These are phyloP conservation scores for Pachypsylla venusta DNA, from an alignment of 1,140 invertebrate genomes.

Conservation along the genomic window DNA sequence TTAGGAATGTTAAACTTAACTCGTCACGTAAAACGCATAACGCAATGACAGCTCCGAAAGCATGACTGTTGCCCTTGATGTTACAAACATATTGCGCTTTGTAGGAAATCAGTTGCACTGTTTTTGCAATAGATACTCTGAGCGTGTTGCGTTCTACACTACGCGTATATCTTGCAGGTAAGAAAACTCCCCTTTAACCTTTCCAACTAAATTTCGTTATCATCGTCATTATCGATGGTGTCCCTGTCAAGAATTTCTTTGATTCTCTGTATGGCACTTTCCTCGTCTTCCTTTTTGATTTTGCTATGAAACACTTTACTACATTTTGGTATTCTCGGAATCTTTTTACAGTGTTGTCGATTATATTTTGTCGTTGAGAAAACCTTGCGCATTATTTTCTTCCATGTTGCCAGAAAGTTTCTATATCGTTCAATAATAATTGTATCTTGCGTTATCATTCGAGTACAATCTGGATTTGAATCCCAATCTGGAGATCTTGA, in stretches of 20 bases:
- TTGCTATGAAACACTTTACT: background rate
- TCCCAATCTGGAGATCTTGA: background rate
- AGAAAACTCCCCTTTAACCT: too few relatives aligned
- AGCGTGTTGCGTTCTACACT: too few relatives aligned
- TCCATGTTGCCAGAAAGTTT: conserved; percentile 1
- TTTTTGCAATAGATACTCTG: too few relatives aligned
- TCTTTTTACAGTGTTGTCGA: conserved; percentile 3
- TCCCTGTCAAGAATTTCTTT: background rate
- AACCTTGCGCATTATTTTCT: background rate
- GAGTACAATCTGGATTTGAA: background rate
- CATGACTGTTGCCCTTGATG: too few relatives aligned
- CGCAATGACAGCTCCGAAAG: too few relatives aligned
- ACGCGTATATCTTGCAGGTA: too few relatives aligned
- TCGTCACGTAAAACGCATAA: too few relatives aligned
- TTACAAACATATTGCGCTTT: too few relatives aligned
- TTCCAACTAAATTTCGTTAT: too few relatives aligned
- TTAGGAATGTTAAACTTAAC: too few relatives aligned
- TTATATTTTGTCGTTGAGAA: background rate
- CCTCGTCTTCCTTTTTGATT: background rate
- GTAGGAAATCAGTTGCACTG: too few relatives aligned
- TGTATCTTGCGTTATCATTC: background rate
- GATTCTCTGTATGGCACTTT: background rate
- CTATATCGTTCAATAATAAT: background rate
- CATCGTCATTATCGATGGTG: background rate
- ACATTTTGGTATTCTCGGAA: background rate